A percentile compares a stretch with the other conserved stretches of the same genome.
phyloP scores from a whole-genome alignment of 2,888 invertebrate species.

The Diadegma fenestrale region DNA sequence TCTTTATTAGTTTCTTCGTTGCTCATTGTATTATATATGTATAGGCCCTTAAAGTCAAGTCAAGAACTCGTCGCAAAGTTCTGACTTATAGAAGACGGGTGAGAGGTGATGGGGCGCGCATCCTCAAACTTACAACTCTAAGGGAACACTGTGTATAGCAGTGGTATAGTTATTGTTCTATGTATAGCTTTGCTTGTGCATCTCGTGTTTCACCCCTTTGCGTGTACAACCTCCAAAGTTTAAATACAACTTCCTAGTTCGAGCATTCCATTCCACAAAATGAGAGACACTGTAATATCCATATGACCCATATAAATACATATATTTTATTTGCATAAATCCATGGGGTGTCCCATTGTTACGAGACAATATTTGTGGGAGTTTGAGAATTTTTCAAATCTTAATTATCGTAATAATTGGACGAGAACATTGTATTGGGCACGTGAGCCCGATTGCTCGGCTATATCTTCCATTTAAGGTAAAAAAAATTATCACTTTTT shows the following conservation, averaged over 20 bases:
- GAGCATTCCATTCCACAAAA: slow-evolving; percentile 45
- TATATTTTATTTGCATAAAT: background rate
- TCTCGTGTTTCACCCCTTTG: slow-evolving; percentile 37
- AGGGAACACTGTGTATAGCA: slow-evolving; percentile 33
- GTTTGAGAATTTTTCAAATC: too few relatives aligned
- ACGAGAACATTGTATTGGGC: too few relatives aligned
- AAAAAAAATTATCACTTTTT: too few relatives aligned
- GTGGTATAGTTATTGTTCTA: slow-evolving; percentile 46
- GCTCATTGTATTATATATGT: slow-evolving; percentile 35
- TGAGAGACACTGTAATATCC: slow-evolving; percentile 42
- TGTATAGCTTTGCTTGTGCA: slow-evolving; percentile 32
- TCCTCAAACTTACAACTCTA: slow-evolving; percentile 59
- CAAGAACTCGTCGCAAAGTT: slow-evolving; percentile 62
- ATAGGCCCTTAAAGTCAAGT: slow-evolving; percentile 39
- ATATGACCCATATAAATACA: slow-evolving; percentile 15
- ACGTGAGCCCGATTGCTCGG: too few relatives aligned
- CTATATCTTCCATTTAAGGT: too few relatives aligned
- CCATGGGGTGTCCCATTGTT: slow-evolving; percentile 1
- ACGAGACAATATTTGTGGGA: too few relatives aligned
- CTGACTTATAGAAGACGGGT: slow-evolving; percentile 49
- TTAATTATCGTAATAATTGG: too few relatives aligned
- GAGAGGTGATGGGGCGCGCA: slow-evolving; percentile 28
- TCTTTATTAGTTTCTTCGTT: slow-evolving; percentile 76
- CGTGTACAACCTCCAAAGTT: slow-evolving; percentile 58
- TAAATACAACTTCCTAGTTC: slow-evolving; percentile 63